Conservation (phyloP, 92 coral and sea anemone genomes). For the Phymanthus crucifer region DNA sequence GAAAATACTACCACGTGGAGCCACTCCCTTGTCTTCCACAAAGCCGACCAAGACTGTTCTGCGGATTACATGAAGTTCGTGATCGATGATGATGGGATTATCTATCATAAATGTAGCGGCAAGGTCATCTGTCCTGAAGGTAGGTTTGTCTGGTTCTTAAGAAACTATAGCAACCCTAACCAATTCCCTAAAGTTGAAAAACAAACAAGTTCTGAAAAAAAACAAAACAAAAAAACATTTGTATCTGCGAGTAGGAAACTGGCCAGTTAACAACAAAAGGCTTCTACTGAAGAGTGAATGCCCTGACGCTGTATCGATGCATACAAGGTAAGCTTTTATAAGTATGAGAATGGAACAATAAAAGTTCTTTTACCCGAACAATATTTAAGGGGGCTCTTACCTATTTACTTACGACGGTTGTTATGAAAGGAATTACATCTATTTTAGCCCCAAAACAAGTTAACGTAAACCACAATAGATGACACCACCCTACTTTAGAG, state of each 20-base stretch:
- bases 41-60: constrained; percentile 32
- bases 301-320: not conserved
- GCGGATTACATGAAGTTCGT: constrained; percentile 49
- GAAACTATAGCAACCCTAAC: no score
- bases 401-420: no score
- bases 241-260: not conserved
- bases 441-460: no score
- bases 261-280: not conserved
- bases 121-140: constrained; percentile 59
- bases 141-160: not conserved
- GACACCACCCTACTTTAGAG: no score
- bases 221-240: not conserved
- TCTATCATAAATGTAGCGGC: constrained; percentile 64
- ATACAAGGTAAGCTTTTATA: not conserved
- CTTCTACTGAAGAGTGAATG: not conserved
- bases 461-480: no score
- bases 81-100: constrained; percentile 53
- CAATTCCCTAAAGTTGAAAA: no score
- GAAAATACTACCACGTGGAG: constrained; percentile 22
- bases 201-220: no score
- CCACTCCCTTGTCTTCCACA: constrained; percentile 5
- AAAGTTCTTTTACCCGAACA: no score
- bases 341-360: no score
- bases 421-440: no score
- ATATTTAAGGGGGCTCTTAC: no score